These are phyloP conservation scores for Hyposoter didymator DNA, from an alignment of 2,888 invertebrate genomes.

Conservation along the genomic window DNA sequence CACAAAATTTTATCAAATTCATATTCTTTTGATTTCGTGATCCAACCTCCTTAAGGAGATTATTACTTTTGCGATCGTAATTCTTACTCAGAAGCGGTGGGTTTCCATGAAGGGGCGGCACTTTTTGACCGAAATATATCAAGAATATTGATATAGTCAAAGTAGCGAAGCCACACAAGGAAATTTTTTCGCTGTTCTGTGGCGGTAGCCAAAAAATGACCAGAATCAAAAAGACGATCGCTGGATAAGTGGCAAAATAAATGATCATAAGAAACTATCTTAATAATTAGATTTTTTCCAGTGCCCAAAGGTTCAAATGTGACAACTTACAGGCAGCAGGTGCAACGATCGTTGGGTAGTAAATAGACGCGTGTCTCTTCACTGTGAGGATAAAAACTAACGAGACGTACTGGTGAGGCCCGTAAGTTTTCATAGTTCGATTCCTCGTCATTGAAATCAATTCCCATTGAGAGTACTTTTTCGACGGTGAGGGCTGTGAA, in stretches of 20 bases:
- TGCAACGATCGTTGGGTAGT: slow-evolving; percentile 87
- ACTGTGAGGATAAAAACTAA: slow-evolving; percentile 85
- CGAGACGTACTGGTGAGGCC: slow-evolving; percentile 84
- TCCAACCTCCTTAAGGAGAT: no score
- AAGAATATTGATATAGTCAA: slow-evolving; percentile 87
- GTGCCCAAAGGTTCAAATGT: neutral
- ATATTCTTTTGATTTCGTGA: no score
- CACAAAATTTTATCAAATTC: no score
- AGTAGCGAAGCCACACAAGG: slow-evolving; percentile 86
- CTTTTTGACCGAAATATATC: slow-evolving; percentile 87
- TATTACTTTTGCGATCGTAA: neutral
- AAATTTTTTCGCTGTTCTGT: slow-evolving; percentile 88
- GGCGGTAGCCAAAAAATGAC: slow-evolving; percentile 89
- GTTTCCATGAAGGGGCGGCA: slow-evolving; percentile 86
- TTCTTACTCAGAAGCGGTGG: slow-evolving; percentile 86
- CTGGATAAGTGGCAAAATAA: slow-evolving; percentile 77
- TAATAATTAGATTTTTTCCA: neutral
- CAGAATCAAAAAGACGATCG: slow-evolving; percentile 87
- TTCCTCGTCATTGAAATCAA: slow-evolving; percentile 38
- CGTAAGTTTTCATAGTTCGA: slow-evolving; percentile 3
- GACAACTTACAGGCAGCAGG: slow-evolving; percentile 86
- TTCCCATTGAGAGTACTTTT: slow-evolving; percentile 56
- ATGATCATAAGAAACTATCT: neutral
- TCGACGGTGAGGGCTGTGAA: slow-evolving; percentile 17
- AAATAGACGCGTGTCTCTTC: slow-evolving; percentile 86